A percentile compares a stretch with the other conserved stretches of the same genome.
Evolutionary conservation across 2,888 invertebrate species (phyloP).

Genomic region (Thymelicus acteon): DNA sequence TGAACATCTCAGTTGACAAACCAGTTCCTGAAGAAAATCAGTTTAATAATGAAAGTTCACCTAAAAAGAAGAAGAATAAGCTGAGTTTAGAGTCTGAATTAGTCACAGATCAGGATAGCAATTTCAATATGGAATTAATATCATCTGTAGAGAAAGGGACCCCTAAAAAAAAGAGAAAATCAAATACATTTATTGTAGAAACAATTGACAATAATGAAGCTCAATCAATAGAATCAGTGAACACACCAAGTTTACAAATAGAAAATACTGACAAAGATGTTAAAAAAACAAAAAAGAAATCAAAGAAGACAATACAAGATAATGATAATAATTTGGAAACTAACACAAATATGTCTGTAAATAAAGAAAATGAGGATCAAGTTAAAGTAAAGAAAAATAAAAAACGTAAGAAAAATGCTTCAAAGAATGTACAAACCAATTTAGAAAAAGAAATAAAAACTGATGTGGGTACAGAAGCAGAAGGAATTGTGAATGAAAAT

Average conservation of each 20-base stretch:
- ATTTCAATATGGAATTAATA: neutral
- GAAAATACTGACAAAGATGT: conserved; percentile 18
- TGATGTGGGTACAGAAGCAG: conserved; percentile 10
- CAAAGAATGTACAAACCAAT: conserved; percentile 13
- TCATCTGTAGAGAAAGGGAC: conserved; percentile 37
- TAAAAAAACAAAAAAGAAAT: conserved; percentile 21
- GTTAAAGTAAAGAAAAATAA: conserved; percentile 36
- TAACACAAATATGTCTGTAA: conserved; percentile 27
- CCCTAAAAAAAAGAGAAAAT: conserved; percentile 42
- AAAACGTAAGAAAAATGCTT: conserved; percentile 21
- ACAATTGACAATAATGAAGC: conserved; percentile 16
- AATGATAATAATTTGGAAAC: conserved; percentile 17
- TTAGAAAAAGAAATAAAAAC: conserved; percentile 5
- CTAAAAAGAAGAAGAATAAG: conserved; percentile 57
- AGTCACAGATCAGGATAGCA: neutral
- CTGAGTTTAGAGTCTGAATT: neutral
- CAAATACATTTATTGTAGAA: conserved; percentile 12
- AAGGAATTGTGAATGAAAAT: conserved; percentile 39
- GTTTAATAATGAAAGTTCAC: conserved; percentile 52
- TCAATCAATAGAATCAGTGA: conserved; percentile 21
- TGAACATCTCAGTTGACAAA: conserved; percentile 9
- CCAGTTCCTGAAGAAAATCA: conserved; percentile 39
- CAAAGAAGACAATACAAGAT: neutral
- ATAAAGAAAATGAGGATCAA: conserved; percentile 16
- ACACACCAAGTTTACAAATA: conserved; percentile 7